Base-by-base conservation (phyloP, 2,888 invertebrate genomes). In the Orthonevra nobilis region DNA sequence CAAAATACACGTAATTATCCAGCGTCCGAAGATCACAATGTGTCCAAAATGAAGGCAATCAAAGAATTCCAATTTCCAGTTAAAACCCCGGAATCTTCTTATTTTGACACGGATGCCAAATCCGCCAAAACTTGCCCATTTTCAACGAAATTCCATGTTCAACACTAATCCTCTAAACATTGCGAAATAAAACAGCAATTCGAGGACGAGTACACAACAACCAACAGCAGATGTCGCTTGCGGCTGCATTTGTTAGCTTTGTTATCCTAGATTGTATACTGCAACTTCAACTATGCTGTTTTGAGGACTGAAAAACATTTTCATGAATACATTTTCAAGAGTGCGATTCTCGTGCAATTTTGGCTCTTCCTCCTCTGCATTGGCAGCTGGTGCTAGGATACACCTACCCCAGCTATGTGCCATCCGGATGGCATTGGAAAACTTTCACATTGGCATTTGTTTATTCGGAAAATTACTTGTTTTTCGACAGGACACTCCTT, bases 391-490 rank as follows among this genome's bases (percentile, higher is more conserved):
- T 46, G 46, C 23, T 32, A n/a, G n/a, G n/a, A n/a, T 32, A 23
- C 23, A 23, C 23, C 23, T 5, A 4, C 5, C 23, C 23, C 3
- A 23, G 5, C 3, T 4, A 4, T 5, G 23, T 23, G 23, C 46
- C 56, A 58, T 56, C 36, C 19, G 64, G 63, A 10, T n/a, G 19
- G 14, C n/a, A 28, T 34, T 64, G 48, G 28, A 3, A 64, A 73
- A 64, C 48, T 64, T 56, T 72, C 12, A 12, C 9, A 15, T 20
- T 34, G 48, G 48, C 30, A 69, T 69, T 69, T 50, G 72, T 64
- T 64, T 64, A 73, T 64, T 46, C 64, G 56, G 56, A 73, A 73
- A 73, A 73, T 73, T 32, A 56, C 72, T 60, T 44, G 50, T 60
- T 73, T 58, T 44, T 46, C 50, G 12, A 20, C 12, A 44, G n/a